A percentile compares a stretch with the other conserved stretches of the same genome.
Evolutionary conservation across 2,113 vertebrate genomes (phyloP).

Genomic region (Paradoxurus hermaphroditus): DNA sequence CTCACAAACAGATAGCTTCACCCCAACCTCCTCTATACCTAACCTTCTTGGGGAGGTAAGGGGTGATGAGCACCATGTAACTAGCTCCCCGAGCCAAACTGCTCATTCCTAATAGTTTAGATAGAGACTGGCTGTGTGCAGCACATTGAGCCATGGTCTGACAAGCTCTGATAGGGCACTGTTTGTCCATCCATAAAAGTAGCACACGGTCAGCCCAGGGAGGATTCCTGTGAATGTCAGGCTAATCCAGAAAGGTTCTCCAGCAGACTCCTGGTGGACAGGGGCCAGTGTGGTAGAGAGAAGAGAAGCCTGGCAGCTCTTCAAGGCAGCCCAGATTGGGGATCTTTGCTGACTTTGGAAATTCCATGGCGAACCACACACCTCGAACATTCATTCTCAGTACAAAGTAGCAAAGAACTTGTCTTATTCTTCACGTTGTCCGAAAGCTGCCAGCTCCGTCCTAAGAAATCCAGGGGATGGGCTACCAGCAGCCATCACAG

Average conservation of each 20-base stretch:
- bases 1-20: neutral
- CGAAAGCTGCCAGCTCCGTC: neutral
- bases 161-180: no score
- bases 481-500: neutral
- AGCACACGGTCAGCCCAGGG: neutral
- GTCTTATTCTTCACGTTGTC: neutral
- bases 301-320: neutral
- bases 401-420: neutral
- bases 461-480: neutral
- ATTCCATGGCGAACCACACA: conserved; percentile 1
- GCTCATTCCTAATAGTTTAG: neutral
- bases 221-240: neutral
- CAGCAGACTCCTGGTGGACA: neutral
- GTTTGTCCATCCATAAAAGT: neutral
- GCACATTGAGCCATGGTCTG: neutral
- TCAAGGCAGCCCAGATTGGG: neutral
- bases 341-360: neutral
- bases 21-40: neutral
- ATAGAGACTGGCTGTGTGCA: neutral
- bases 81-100: neutral
- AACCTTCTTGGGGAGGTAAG: no score
- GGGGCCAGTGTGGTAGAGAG: neutral
- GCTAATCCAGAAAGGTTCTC: neutral
- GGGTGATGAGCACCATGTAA: neutral
- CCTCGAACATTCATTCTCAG: neutral